Percentiles rank a stretch among this genome's conserved stretches.
Evolutionary conservation across 2,113 vertebrate genomes (phyloP).

Genomic region (Malurus cyaneus): DNA sequence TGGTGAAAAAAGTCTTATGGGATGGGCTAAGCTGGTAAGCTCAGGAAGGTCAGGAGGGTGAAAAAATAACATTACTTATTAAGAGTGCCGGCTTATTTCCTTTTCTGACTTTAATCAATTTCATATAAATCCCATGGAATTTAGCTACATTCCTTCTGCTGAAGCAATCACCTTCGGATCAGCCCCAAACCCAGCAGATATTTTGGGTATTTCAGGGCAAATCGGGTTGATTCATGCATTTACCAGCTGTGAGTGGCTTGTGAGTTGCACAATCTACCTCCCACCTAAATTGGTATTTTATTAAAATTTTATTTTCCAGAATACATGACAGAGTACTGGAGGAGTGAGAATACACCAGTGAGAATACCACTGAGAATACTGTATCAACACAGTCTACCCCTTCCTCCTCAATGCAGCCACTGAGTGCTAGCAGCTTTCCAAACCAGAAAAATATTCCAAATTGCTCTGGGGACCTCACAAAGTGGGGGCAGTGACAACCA

Average conservation of each 20-base stretch:
- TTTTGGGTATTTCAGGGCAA: neutral
- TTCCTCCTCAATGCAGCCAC: neutral
- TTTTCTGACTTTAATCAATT: neutral
- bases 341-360: neutral
- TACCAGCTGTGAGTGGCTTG: neutral
- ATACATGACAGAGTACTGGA: neutral
- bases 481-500: neutral
- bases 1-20: slow-evolving; percentile 12
- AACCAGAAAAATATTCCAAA: neutral
- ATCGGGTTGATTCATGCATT: neutral
- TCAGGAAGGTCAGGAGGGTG: neutral
- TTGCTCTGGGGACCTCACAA: neutral
- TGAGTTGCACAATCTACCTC: neutral
- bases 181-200: neutral
- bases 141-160: neutral
- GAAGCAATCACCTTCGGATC: neutral
- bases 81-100: neutral
- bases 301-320: neutral
- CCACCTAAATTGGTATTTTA: neutral
- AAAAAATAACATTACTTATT: slow-evolving; percentile 1
- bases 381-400: neutral
- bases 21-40: slow-evolving; percentile 34
- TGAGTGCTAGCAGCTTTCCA: neutral
- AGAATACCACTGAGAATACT: neutral
- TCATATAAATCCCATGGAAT: neutral